Base-by-base conservation (phyloP, 2,888 invertebrate species). In the Rutpela maculata region DNA sequence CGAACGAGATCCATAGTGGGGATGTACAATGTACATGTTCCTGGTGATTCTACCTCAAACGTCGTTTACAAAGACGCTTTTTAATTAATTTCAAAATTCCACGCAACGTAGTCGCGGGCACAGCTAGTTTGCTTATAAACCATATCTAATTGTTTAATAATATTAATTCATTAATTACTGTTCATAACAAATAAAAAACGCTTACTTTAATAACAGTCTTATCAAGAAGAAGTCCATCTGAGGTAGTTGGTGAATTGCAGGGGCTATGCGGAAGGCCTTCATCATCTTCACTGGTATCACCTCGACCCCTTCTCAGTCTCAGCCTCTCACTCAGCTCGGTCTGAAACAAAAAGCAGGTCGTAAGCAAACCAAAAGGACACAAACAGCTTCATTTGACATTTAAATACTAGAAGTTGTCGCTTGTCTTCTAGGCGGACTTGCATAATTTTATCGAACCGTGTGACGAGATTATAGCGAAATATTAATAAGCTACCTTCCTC, bases 261-360 rank as follows among this genome's bases (percentile, higher is more conserved):
- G 95, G 95, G 88, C 95, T 95, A 81, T 93, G 92, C 10, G 95
- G 95, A 80, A 95, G 90, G 35, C 95, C 95, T 84, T 94, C 92
- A 89, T 95, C 95, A 85, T 93, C 93, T 85, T 93, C 93, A 84
- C 94, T 94, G 85, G 92, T 93, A 88, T 94, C 94, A 17, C 93
- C 82, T 65, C 94, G 92, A 84, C 93, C 93, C 83, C 94, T 91
- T 81, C 95, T 91, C 85, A 92, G 90, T 82, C 93, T 90, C 83
- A 95, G 92, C 81, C 94, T 94, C 90, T 95, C 95, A 85, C 94
- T 93, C 87, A 95, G 91, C 91, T 95, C 95, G 88, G 94, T 95
- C 95, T 95, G 91, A 12, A 88, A 91, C 80, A 35, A 31, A 55
- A 63, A 70, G 12, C 15, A 10, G 1, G 50, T 2, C 26, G 19